These are phyloP conservation scores for Struthidea cinerea DNA, from an alignment of 2,113 vertebrate genomes.

Conservation along the genomic window DNA sequence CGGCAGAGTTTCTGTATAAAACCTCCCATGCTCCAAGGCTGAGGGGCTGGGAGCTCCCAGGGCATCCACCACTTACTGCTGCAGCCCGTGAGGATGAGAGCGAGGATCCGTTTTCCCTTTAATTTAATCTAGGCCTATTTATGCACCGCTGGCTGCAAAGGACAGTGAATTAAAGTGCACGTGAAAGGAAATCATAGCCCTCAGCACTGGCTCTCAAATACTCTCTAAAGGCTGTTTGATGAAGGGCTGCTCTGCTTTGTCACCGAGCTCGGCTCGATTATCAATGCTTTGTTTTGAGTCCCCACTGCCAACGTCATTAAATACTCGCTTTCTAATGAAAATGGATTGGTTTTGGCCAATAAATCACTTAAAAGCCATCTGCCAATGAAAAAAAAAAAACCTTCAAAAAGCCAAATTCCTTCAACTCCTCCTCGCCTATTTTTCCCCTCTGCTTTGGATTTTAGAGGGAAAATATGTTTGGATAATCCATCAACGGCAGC, in stretches of 20 bases:
- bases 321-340: constrained; percentile 42
- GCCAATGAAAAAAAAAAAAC: background rate
- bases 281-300: constrained; percentile 10
- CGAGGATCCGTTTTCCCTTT: background rate
- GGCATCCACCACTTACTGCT: background rate
- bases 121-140: constrained; percentile 49
- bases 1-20: accelerated
- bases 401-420: background rate
- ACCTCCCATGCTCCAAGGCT: background rate
- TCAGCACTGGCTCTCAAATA: constrained; percentile 37
- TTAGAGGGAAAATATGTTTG: background rate
- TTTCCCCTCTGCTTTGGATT: background rate
- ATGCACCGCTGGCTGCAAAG: constrained; percentile 12
- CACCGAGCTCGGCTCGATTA: background rate
- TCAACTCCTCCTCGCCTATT: background rate
- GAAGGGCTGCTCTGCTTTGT: background rate
- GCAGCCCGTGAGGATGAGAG: background rate
- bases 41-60: background rate
- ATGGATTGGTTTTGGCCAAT: constrained; percentile 8
- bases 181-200: constrained; percentile 48
- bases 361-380: constrained; percentile 29
- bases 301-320: constrained; percentile 34
- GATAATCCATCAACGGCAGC: background rate
- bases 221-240: background rate
- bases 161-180: constrained; percentile 45